A percentile compares a stretch with the other conserved stretches of the same genome.
Evolutionary conservation across 2,113 vertebrate species (phyloP).

Genomic region (Barbus barbus): DNA sequence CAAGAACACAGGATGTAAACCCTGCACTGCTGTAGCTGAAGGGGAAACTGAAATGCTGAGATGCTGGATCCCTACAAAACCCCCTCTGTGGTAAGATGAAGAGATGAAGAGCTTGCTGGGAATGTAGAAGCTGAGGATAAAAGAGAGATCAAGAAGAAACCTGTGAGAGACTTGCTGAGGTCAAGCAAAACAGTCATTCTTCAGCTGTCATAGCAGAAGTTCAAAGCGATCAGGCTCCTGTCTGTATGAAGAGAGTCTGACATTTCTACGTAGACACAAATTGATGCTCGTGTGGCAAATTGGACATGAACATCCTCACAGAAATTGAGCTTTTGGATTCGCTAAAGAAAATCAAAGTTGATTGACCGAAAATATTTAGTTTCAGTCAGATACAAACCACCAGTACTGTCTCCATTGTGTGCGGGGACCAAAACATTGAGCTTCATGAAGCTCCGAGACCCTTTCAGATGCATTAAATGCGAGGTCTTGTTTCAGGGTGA

Average conservation of each 20-base stretch:
- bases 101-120: not conserved
- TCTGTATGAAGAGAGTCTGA: too few relatives aligned
- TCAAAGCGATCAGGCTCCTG: slow-evolving; percentile 7
- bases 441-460: not conserved
- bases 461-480: slow-evolving; percentile 4
- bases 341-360: not conserved
- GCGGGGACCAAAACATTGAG: not conserved
- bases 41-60: not conserved
- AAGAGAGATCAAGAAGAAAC: not conserved
- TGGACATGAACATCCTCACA: not conserved
- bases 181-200: not conserved
- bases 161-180: not conserved
- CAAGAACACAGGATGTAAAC: not conserved
- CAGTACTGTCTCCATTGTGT: not conserved
- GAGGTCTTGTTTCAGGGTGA: not conserved
- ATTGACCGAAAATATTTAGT: slow-evolving; percentile 10
- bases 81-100: not conserved
- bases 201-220: slow-evolving; percentile 10
- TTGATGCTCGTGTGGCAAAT: not conserved
- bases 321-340: not conserved
- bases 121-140: not conserved
- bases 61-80: not conserved
- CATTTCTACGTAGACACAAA: too few relatives aligned
- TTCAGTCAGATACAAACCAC: not conserved
- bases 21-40: not conserved